Base-by-base conservation (phyloP, 2,888 invertebrate genomes). In the Agrilus biguttatus region DNA sequence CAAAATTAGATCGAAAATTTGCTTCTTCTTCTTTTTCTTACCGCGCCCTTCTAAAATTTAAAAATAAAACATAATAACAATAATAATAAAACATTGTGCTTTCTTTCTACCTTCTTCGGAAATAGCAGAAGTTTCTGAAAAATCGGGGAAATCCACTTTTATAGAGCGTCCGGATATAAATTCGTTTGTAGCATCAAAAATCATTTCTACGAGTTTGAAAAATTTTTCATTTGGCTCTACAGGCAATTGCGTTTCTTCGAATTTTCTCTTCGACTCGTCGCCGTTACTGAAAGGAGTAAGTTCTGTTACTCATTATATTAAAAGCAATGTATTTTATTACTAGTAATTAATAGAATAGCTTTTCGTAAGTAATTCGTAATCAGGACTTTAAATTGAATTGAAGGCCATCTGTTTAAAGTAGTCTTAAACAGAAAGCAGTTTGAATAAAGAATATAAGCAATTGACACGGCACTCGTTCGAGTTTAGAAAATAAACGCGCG, bases 121-220 rank as follows among this genome's bases (percentile, higher is more conserved):
- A 47, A 83, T 74, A 1, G 82, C 70, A 50, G 74, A 74, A 47
- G 71, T 71, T 2, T 77, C 65, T 42, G 79, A 72, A 45, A 79
- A 77, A 21, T 78, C 73, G 37, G 83, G 80, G 44, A 85, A 67
- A 58, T 80, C 80, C 23, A 88, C 70, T 57, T 83, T 80, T 40
- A 88, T 55, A 50, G 73, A 74, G 62, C 78, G 76, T 19, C 71
- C 72, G 52, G 70, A 67, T 46, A 80, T 59, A 60, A 81, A 75
- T 21, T 74, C 69, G 38, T 70, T 55, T 19, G 69, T 69, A 8
- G 75, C 70, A 46, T 77, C 71, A 47, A 73, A 61, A 42, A 78
- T 62, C 65, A 77, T 64, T 45, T 71, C 72, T 34, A 71, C 53
- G n/a, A 79, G 59, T 44, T 71, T 70, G 38, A 72, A 59, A 14